phyloP scores from a whole-genome alignment of 2,888 invertebrate species.

The Unio pictorum region DNA sequence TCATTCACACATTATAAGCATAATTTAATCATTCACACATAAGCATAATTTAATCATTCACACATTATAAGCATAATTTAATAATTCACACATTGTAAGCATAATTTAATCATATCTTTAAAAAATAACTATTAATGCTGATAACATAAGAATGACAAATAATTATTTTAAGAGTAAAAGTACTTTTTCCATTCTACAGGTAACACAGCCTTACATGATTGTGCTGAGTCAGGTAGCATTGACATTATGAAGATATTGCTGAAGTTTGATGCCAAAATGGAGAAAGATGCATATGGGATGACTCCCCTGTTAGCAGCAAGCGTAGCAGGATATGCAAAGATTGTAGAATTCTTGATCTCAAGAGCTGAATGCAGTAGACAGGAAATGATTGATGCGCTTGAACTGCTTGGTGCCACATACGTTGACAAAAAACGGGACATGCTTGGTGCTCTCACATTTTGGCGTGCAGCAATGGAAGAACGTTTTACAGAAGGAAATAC shows the following conservation, averaged over 20 bases:
- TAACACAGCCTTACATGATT: conserved; percentile 98
- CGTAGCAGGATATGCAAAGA: conserved; percentile 92
- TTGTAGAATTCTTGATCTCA: conserved; percentile 90
- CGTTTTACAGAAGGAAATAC: conserved; percentile 36
- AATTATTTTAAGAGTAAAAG: background rate
- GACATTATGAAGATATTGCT: conserved; percentile 92
- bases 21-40: background rate
- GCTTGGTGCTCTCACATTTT: conserved; percentile 85
- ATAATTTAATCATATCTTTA: background rate
- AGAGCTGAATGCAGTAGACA: conserved; percentile 76
- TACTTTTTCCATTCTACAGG: conserved; percentile 60
- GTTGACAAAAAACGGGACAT: conserved; percentile 97
- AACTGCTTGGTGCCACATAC: conserved; percentile 92
- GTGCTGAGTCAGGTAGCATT: conserved; percentile 95
- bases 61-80: background rate
- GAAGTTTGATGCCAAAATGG: conserved; percentile 90
- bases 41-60: background rate
- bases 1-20: background rate
- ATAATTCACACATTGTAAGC: background rate
- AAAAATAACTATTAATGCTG: background rate
- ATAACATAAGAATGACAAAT: background rate
- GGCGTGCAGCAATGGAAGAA: conserved; percentile 93
- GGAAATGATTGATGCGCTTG: conserved; percentile 87
- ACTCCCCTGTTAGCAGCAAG: conserved; percentile 92
- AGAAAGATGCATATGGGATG: conserved; percentile 96